A percentile compares a stretch with the other conserved stretches of the same genome.
These are phyloP conservation scores for Trinectes maculatus DNA, from an alignment of 2,113 vertebrate species.

Conservation along the genomic window DNA sequence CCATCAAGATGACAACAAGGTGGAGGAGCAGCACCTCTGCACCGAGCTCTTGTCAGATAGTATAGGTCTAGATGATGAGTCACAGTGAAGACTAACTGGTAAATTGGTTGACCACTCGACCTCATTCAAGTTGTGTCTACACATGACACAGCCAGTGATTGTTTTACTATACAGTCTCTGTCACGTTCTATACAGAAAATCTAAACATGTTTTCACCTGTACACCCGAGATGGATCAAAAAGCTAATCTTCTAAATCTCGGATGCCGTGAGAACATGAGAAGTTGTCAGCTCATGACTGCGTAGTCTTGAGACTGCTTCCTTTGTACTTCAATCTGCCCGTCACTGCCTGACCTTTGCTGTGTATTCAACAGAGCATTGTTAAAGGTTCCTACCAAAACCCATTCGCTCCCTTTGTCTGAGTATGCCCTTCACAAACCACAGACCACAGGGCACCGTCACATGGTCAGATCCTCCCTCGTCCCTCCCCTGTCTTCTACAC, in stretches of 20 bases:
- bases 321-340: conserved; percentile 53
- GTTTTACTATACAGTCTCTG: too few relatives aligned
- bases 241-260: neutral
- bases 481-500: conserved; percentile 23
- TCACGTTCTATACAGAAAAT: neutral
- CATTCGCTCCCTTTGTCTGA: conserved; percentile 54
- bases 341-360: conserved; percentile 68
- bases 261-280: too few relatives aligned
- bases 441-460: conserved; percentile 38
- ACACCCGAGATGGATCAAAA: neutral
- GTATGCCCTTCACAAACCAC: conserved; percentile 51
- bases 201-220: neutral
- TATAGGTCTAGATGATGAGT: too few relatives aligned
- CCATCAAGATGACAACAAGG: too few relatives aligned
- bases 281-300: neutral
- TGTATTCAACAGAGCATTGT: conserved; percentile 59
- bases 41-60: too few relatives aligned
- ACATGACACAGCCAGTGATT: too few relatives aligned
- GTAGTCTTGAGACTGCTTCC: conserved; percentile 17
- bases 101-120: neutral
- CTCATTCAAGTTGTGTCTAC: too few relatives aligned
- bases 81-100: neutral
- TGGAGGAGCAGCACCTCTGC: too few relatives aligned
- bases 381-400: conserved; percentile 55
- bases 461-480: conserved; percentile 36